Evolutionary conservation across 2,113 vertebrate species (phyloP), one percentile per base, ranked within the genome.

Genomic region (Gallinago undulata): DNA sequence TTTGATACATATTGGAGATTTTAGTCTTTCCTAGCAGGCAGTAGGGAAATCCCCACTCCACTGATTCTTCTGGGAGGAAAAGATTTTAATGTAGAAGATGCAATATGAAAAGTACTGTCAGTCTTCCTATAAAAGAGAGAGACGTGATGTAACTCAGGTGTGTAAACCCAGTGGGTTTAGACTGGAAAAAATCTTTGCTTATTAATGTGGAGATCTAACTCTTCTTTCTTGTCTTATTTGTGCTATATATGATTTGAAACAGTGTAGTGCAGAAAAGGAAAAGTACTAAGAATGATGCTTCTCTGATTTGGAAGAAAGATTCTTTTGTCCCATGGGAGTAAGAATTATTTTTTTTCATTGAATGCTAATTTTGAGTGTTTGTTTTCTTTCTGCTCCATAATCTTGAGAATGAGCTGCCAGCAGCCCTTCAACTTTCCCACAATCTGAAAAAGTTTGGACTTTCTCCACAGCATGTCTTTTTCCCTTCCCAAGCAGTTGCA

Each of bases 361-460:
- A 69, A 74, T 70, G 23, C 27, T 45, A 4, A 67, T 81, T 74
- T 66, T 77, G 17, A 73, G 16, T 35, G 7, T 64, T 3, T 84
- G 19, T 79, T 96, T 84, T 53, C 56, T 75, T 96, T 91, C n/a
- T 84, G 31, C 7, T 68, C 16, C 39, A 5, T 62, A 47, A 39
- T 56, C 79, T 12, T 21, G 23, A 66, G 56, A 80, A 25, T 4
- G 30, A 66, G 13, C 13, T 67, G 23, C 9, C 53, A 62, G 48
- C 27, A 79, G 19, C 2, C 3, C 6, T 33, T 74, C 2, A 1
- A 3, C 23, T 78, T 87, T 92, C 62, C 62, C 69, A 89, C 47
- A 89, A 79, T 72, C 79, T 92, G 92, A 84, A 88, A 89, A 89
- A 93, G 56, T 64, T 93, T 45, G 33, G 30, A 25, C 27, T 90